A percentile compares a stretch with the other conserved stretches of the same genome.
Conservation (phyloP, 2,797 vertebrate genomes). For the Iguana delicatissima region DNA sequence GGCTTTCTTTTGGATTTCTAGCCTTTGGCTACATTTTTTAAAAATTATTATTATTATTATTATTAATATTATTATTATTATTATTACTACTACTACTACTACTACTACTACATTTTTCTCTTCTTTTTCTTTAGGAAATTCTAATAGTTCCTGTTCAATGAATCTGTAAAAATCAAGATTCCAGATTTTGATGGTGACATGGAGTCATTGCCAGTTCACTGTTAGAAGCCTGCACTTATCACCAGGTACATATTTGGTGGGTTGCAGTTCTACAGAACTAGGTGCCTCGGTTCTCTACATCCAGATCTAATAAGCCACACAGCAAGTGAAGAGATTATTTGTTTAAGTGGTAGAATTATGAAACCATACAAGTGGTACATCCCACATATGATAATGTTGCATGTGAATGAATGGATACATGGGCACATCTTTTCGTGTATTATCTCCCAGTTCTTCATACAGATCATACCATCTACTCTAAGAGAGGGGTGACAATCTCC, state of each 20-base stretch:
- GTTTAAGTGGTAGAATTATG: neutral
- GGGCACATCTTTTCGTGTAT: neutral
- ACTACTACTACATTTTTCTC: no score
- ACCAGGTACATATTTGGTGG: neutral
- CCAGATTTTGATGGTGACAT: neutral
- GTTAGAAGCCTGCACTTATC: neutral
- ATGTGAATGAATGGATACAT: neutral
- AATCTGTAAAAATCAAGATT: neutral
- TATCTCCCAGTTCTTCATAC: slow-evolving; percentile 32
- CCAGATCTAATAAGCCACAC: neutral
- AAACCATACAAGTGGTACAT: neutral
- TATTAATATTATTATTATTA: no score
- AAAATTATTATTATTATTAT: no score
- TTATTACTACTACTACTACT: no score
- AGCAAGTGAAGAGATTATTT: neutral
- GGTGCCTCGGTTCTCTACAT: neutral
- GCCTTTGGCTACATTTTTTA: neutral
- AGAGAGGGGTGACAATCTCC: slow-evolving; percentile 32
- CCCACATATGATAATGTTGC: neutral
- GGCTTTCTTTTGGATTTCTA: neutral
- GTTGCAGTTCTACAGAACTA: neutral
- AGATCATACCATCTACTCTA: neutral
- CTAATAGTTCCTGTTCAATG: neutral
- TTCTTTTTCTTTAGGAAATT: neutral
- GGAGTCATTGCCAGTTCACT: neutral